These are phyloP conservation scores for Xiphias gladius DNA, from an alignment of 2,113 vertebrate genomes.

Conservation along the genomic window DNA sequence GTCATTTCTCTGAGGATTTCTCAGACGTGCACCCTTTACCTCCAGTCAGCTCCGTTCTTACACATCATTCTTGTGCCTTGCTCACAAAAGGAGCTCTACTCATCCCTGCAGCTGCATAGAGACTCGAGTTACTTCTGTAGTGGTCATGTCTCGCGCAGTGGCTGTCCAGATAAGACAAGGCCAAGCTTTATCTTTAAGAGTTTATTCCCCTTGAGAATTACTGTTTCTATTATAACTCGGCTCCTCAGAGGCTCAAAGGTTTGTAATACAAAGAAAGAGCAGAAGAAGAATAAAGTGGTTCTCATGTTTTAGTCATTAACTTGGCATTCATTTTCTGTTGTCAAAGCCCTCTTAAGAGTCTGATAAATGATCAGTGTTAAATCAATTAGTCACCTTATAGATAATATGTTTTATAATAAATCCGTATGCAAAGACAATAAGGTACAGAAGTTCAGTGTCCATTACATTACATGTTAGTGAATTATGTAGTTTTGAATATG, in stretches of 20 bases:
- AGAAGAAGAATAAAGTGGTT: conserved; percentile 24
- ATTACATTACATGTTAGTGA: too few relatives aligned
- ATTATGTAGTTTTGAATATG: neutral
- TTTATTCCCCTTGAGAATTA: conserved; percentile 30
- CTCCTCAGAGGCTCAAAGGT: conserved; percentile 29
- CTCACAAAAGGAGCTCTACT: conserved; percentile 39
- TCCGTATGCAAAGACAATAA: neutral
- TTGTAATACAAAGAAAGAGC: conserved; percentile 34
- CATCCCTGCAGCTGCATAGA: conserved; percentile 20
- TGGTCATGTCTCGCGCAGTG: conserved; percentile 21
- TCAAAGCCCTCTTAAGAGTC: neutral
- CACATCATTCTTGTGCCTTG: conserved; percentile 4
- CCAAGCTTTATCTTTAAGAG: conserved; percentile 48
- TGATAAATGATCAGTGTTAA: conserved; percentile 29
- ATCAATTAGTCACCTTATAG: conserved; percentile 10
- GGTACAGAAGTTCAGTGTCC: neutral
- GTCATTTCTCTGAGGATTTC: conserved; percentile 42
- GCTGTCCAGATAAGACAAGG: conserved; percentile 55
- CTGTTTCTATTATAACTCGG: conserved; percentile 16
- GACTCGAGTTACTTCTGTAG: conserved; percentile 25
- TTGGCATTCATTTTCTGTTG: conserved; percentile 20
- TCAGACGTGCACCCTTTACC: conserved; percentile 28
- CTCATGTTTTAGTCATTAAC: conserved; percentile 38
- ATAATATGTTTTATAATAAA: neutral
- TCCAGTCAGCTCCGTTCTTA: conserved; percentile 27